These are phyloP conservation scores for Momotus momota DNA, from an alignment of 2,797 vertebrate species.

Conservation along the genomic window DNA sequence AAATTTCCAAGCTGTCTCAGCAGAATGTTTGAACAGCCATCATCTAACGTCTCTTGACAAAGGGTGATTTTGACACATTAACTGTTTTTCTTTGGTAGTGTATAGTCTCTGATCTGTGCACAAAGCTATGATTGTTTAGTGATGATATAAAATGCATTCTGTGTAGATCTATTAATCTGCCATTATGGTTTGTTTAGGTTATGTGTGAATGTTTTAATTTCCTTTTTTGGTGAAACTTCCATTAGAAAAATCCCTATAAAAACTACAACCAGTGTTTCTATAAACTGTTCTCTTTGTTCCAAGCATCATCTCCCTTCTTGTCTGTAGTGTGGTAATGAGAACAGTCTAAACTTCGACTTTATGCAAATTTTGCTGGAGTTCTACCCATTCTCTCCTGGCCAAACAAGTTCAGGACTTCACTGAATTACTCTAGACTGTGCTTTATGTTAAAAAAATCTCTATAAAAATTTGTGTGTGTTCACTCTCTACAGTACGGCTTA, in stretches of 20 bases:
- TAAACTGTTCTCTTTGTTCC: not conserved
- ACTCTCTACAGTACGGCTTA: not conserved
- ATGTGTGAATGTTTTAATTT: not conserved
- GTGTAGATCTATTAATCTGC: not conserved
- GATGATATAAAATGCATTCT: not conserved
- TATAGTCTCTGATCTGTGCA: not conserved
- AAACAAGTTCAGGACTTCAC: not conserved
- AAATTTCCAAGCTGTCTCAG: not conserved
- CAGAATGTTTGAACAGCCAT: not conserved
- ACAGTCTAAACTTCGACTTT: not conserved
- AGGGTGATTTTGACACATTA: not conserved
- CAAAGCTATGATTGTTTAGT: not conserved
- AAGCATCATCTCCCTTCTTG: not conserved
- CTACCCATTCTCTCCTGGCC: not conserved
- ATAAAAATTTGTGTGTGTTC: not conserved
- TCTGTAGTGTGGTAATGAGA: not conserved
- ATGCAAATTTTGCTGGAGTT: not conserved
- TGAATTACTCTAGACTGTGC: not conserved
- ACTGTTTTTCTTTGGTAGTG: not conserved
- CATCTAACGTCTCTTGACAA: not conserved
- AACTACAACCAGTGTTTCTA: not conserved
- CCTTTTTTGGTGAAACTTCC: not conserved
- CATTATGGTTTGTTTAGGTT: not conserved
- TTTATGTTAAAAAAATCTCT: not conserved
- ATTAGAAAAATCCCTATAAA: not conserved